Conservation (phyloP, 2,888 invertebrate genomes). For the Limnephilus marmoratus region DNA sequence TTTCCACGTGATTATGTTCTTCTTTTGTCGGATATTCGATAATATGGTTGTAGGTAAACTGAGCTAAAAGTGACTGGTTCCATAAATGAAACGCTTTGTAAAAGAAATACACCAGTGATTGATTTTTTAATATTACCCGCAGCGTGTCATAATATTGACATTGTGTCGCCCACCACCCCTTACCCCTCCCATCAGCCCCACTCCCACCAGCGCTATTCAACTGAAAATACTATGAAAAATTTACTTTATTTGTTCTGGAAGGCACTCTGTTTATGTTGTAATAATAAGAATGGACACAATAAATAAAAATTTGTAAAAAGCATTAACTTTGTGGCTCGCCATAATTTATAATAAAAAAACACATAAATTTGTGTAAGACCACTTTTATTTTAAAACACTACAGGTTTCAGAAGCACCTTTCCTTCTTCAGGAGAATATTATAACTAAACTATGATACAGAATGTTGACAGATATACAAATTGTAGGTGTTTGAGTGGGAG, state of each 20-base stretch:
- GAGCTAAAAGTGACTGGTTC: neutral
- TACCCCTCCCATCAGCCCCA: no score
- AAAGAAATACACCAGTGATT: neutral
- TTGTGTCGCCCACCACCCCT: neutral
- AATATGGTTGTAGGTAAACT: neutral
- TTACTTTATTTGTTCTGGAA: neutral
- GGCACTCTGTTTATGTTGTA: neutral
- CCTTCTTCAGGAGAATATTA: no score
- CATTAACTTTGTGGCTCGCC: no score
- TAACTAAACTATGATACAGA: no score
- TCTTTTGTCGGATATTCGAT: neutral
- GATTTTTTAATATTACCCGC: neutral
- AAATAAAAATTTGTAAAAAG: no score
- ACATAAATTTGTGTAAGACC: no score
- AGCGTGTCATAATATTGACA: neutral
- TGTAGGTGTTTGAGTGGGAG: no score
- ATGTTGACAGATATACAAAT: no score
- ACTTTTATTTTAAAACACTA: no score
- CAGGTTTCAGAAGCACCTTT: no score
- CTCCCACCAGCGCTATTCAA: neutral
- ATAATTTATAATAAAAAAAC: no score
- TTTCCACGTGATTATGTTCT: neutral
- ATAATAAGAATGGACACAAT: neutral
- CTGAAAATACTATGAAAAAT: neutral
- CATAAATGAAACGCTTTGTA: neutral